These are phyloP conservation scores for Penaeus chinensis DNA, from an alignment of 1,140 invertebrate genomes.

Conservation along the genomic window DNA sequence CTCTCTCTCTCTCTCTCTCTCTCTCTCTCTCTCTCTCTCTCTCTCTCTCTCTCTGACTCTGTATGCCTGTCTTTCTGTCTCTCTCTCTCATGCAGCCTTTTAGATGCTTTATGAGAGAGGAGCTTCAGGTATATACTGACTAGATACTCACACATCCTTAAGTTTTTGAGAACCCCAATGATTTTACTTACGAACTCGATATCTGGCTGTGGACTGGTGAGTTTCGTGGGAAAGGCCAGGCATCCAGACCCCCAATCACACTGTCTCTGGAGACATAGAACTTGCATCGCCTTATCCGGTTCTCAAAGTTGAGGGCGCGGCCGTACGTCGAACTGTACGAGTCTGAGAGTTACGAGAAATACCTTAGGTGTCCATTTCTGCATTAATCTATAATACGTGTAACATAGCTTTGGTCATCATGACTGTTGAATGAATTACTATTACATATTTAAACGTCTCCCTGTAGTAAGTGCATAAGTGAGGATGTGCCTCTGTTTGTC, in stretches of 20 bases:
- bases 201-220: conserved; percentile 34
- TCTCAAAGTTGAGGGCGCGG: conserved; percentile 29
- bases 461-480: too few relatives aligned
- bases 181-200: not conserved
- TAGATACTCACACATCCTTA: too few relatives aligned
- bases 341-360: not conserved
- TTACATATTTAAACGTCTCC: too few relatives aligned
- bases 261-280: conserved; percentile 15
- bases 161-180: too few relatives aligned
- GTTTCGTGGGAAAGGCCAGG: conserved; percentile 49
- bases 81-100: too few relatives aligned
- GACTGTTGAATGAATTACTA: not conserved
- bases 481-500: too few relatives aligned
- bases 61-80: too few relatives aligned
- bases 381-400: not conserved
- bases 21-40: too few relatives aligned
- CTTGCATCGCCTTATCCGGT: not conserved
- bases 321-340: conserved; percentile 28
- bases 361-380: not conserved
- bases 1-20: too few relatives aligned
- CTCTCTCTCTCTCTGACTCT: too few relatives aligned
- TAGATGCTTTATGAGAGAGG: too few relatives aligned
- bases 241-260: conserved; percentile 38
- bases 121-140: too few relatives aligned
- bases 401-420: not conserved